These are phyloP conservation scores for Aphaenogaster ashmeadi DNA, from an alignment of 1,140 invertebrate species.

Conservation along the genomic window DNA sequence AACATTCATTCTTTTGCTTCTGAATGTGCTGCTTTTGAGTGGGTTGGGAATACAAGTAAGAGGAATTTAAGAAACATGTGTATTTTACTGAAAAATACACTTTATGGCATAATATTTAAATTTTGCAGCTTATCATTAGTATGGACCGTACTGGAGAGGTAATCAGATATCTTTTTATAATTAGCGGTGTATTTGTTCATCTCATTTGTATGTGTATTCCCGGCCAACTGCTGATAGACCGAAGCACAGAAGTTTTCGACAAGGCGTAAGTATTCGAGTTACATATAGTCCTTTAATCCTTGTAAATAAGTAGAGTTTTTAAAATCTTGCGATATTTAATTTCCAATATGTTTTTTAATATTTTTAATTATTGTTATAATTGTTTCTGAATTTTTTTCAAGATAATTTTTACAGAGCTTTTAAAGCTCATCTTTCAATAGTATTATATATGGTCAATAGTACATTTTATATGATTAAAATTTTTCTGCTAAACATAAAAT, in stretches of 20 bases:
- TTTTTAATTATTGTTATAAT: background rate
- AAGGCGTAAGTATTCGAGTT: conserved; percentile 20
- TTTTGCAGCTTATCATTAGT: conserved; percentile 32
- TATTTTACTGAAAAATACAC: background rate
- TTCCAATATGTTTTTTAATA: background rate
- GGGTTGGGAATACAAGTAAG: conserved; percentile 31
- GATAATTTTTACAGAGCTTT: background rate
- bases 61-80: background rate
- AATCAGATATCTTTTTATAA: conserved; percentile 1
- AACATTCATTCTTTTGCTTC: background rate
- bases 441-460: too few relatives aligned
- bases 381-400: background rate
- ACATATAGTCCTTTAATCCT: background rate
- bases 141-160: background rate
- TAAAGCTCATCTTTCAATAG: too few relatives aligned
- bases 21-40: conserved; percentile 33
- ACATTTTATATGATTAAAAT: too few relatives aligned
- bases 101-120: background rate
- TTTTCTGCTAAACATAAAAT: background rate
- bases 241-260: conserved; percentile 17
- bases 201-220: conserved; percentile 33
- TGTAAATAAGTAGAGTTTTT: background rate
- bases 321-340: background rate
- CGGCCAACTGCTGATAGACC: conserved; percentile 33
- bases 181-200: background rate